Percentiles rank a stretch among this genome's conserved stretches.
Conservation (phyloP, 2,888 invertebrate species). For the Atethmia centrago region DNA sequence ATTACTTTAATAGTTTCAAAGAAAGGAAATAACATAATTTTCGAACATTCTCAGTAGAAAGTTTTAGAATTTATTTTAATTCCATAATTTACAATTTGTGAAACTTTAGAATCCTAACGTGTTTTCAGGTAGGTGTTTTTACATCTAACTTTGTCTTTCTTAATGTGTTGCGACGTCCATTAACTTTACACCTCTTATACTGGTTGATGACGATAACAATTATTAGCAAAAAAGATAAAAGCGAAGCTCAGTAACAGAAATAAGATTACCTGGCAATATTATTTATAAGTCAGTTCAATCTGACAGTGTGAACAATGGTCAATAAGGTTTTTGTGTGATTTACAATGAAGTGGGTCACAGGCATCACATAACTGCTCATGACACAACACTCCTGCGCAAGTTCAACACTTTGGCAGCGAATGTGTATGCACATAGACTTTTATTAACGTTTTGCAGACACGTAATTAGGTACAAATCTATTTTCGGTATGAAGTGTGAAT, state of each 20-base stretch:
- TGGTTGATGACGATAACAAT: constrained; percentile 36
- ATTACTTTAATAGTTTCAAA: constrained; percentile 48
- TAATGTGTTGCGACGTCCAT: constrained; percentile 23
- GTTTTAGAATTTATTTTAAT: constrained; percentile 28
- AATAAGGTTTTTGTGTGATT: constrained; percentile 78
- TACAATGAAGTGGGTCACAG: constrained; percentile 81
- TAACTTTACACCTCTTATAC: constrained; percentile 23
- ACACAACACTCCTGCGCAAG: constrained; percentile 81
- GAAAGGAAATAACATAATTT: constrained; percentile 29
- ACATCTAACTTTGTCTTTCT: not conserved
- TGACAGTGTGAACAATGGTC: constrained; percentile 73
- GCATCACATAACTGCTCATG: constrained; percentile 85
- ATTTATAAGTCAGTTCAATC: constrained; percentile 42
- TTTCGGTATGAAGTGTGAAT: constrained; percentile 6
- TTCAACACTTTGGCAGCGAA: constrained; percentile 78
- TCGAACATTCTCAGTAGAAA: constrained; percentile 31
- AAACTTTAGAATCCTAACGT: constrained; percentile 25
- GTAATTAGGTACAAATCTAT: constrained; percentile 54
- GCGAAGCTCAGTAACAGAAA: constrained; percentile 34
- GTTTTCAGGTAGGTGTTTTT: not conserved
- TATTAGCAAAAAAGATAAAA: constrained; percentile 45
- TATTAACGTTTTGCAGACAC: constrained; percentile 46
- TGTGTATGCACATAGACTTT: constrained; percentile 62
- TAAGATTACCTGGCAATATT: constrained; percentile 35
- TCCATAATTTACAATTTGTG: constrained; percentile 11